These are phyloP conservation scores for Lithosia quadra DNA, from an alignment of 2,888 invertebrate genomes.

Conservation along the genomic window DNA sequence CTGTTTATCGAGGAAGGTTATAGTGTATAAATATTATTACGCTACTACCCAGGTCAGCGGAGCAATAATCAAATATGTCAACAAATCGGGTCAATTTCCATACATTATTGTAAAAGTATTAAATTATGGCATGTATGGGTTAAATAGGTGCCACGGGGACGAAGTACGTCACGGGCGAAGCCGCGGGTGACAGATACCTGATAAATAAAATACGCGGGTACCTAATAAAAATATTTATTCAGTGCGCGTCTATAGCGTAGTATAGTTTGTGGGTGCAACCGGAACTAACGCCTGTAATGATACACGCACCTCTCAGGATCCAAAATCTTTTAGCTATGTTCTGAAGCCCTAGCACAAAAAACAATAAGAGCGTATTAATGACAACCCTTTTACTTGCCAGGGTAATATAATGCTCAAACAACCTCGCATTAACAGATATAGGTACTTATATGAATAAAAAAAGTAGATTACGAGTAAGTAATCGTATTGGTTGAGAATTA, in stretches of 20 bases:
- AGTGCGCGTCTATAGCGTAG: neutral
- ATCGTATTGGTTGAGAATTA: neutral
- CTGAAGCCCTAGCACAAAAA: neutral
- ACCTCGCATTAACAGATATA: neutral
- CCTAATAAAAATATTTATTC: neutral
- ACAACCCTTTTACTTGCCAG: neutral
- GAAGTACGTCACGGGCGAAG: no score
- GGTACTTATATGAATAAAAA: neutral
- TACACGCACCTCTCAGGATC: neutral
- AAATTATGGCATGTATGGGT: no score
- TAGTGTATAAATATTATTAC: no score
- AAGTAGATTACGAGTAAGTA: neutral
- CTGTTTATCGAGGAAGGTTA: no score
- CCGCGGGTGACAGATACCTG: no score
- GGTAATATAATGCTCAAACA: neutral
- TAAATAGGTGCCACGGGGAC: no score
- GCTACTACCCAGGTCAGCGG: no score
- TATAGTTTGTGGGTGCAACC: neutral
- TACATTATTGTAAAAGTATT: no score
- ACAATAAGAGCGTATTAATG: no score
- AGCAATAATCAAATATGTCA: no score
- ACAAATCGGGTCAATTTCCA: no score
- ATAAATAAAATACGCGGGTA: no score
- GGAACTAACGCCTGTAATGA: neutral
- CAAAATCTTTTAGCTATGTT: neutral